phyloP scores from a whole-genome alignment of 2,888 invertebrate species.

The Lasioglossum zephyrum region DNA sequence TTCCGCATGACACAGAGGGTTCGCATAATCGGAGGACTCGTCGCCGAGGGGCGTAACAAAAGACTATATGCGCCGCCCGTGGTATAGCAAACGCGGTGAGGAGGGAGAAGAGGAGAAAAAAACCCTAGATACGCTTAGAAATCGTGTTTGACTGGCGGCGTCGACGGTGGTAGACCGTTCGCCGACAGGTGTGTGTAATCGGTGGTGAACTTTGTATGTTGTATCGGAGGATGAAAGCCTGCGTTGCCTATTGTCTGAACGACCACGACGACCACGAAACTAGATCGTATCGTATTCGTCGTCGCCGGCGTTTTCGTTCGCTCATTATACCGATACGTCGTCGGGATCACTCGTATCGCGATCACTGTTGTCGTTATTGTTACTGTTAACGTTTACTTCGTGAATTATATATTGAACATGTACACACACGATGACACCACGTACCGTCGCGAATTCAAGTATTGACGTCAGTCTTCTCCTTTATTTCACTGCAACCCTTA shows the following conservation, averaged over 20 bases:
- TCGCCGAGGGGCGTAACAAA: not conserved
- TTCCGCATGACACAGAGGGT: not conserved
- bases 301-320: conserved; percentile 61
- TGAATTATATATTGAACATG: conserved; percentile 61
- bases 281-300: conserved; percentile 7
- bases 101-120: not conserved
- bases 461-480: not conserved
- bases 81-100: not conserved
- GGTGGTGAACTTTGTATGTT: conserved; percentile 13
- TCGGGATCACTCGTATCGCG: conserved; percentile 66
- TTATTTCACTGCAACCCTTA: not conserved
- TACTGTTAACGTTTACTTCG: conserved; percentile 74
- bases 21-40: not conserved
- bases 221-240: conserved; percentile 11
- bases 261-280: conserved; percentile 38
- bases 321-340: conserved; percentile 51
- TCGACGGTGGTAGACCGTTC: not conserved
- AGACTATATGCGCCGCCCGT: not conserved
- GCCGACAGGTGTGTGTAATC: not conserved
- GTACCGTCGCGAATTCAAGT: not conserved
- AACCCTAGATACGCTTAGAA: conserved; percentile 25
- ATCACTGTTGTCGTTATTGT: conserved; percentile 79
- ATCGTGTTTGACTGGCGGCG: not conserved
- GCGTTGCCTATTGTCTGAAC: conserved; percentile 50
- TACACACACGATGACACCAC: conserved; percentile 10